Evolutionary conservation across 2,888 invertebrate genomes (phyloP).

Genomic region (Mesorhabditis spiculigera): DNA sequence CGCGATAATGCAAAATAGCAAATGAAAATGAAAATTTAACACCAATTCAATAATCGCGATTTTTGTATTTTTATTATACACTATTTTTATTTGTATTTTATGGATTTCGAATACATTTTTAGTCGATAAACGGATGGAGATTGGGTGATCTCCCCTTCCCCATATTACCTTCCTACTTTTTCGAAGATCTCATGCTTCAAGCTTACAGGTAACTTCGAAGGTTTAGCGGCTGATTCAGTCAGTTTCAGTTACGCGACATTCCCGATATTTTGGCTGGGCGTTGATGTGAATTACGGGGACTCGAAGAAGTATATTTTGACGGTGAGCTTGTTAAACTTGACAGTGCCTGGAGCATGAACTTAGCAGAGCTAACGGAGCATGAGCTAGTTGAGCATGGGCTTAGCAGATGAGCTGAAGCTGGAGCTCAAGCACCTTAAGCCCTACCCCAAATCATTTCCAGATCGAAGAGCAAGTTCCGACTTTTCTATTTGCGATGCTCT

Average conservation of each 20-base stretch:
- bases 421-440: not conserved
- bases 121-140: constrained; percentile 2
- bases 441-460: not conserved
- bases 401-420: not conserved
- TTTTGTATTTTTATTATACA: too few relatives aligned
- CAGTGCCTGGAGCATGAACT: too few relatives aligned
- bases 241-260: constrained; percentile 1
- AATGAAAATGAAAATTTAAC: too few relatives aligned
- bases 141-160: not conserved
- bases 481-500: not conserved
- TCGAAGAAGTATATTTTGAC: not conserved
- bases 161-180: not conserved
- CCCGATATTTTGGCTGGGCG: constrained; percentile 1
- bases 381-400: not conserved
- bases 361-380: too few relatives aligned
- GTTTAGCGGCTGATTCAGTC: not conserved
- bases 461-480: constrained; percentile 4
- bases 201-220: constrained; percentile 6
- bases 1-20: too few relatives aligned
- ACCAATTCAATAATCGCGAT: too few relatives aligned
- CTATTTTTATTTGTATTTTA: too few relatives aligned
- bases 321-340: not conserved
- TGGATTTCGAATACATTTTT: not conserved
- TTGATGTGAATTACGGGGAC: constrained; percentile 1
- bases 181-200: constrained; percentile 4